Conservation (phyloP, 2,888 invertebrate genomes). For the Acronicta alni region DNA sequence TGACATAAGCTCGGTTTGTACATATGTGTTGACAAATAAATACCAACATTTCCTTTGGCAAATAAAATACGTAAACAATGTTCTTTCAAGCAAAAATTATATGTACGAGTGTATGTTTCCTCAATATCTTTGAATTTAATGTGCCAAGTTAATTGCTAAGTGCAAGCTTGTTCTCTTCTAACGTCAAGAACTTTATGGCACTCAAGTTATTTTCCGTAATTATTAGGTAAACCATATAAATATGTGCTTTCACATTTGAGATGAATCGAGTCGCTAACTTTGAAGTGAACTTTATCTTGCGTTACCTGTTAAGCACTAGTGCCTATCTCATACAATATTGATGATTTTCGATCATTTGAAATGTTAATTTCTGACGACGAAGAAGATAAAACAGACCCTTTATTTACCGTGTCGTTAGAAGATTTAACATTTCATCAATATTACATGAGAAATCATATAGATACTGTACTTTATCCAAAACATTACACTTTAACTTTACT, state of each 20-base stretch:
- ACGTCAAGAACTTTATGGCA: constrained; percentile 28
- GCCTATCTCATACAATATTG: constrained; percentile 47
- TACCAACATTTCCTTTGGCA: constrained; percentile 5
- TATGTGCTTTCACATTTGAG: constrained; percentile 42
- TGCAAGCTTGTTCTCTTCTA: constrained; percentile 16
- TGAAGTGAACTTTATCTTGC: constrained; percentile 36
- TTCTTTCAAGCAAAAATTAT: constrained; percentile 1
- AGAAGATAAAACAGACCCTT: constrained; percentile 48
- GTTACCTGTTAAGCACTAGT: constrained; percentile 29
- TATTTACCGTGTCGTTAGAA: constrained; percentile 32
- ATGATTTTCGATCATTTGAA: constrained; percentile 41
- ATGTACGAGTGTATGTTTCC: constrained; percentile 11
- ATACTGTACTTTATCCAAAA: constrained; percentile 4
- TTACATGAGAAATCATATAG: constrained; percentile 21
- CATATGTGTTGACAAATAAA: not conserved
- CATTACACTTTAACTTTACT: constrained; percentile 1
- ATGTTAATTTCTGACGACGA: constrained; percentile 33
- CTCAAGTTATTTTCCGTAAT: constrained; percentile 32
- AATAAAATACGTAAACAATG: constrained; percentile 8
- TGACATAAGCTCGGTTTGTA: not conserved
- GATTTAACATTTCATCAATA: constrained; percentile 45
- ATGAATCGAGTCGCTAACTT: constrained; percentile 34
- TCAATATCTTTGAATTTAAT: constrained; percentile 30
- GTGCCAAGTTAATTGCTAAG: constrained; percentile 25
- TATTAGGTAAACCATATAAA: constrained; percentile 41